Percentiles rank a stretch among this genome's conserved stretches.
phyloP scores from a whole-genome alignment of 2,797 vertebrate genomes.

The Gambelia wislizenii region DNA sequence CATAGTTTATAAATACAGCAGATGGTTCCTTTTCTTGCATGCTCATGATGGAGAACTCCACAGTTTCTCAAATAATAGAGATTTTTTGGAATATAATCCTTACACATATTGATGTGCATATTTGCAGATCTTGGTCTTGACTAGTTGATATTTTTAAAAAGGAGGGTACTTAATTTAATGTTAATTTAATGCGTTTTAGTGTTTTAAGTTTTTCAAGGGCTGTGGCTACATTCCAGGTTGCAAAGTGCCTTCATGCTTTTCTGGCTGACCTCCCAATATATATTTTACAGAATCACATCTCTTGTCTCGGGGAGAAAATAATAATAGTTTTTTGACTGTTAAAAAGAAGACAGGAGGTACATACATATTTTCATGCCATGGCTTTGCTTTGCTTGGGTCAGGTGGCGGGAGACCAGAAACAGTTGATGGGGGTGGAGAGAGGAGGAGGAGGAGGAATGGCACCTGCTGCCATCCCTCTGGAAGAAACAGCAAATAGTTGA shows the following conservation, averaged over 20 bases:
- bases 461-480: slow-evolving; percentile 78
- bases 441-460: slow-evolving; percentile 28
- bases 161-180: slow-evolving; percentile 12
- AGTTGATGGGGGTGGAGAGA: slow-evolving; percentile 54
- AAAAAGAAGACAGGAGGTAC: slow-evolving; percentile 11
- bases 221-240: slow-evolving; percentile 66
- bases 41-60: slow-evolving; percentile 33
- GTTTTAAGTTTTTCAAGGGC: slow-evolving; percentile 48
- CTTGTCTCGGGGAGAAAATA: slow-evolving; percentile 32
- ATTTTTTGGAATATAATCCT: slow-evolving; percentile 47
- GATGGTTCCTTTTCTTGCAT: slow-evolving; percentile 65
- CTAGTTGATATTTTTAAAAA: slow-evolving; percentile 8
- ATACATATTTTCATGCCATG: slow-evolving; percentile 7
- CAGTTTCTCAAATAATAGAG: slow-evolving; percentile 63
- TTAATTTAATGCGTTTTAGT: slow-evolving; percentile 45
- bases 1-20: slow-evolving; percentile 67
- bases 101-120: slow-evolving; percentile 44
- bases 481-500: slow-evolving; percentile 32
- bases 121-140: slow-evolving; percentile 43
- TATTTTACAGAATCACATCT: slow-evolving; percentile 52
- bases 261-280: slow-evolving; percentile 59
- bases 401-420: slow-evolving; percentile 66
- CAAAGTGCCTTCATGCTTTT: slow-evolving; percentile 62
- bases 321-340: slow-evolving; percentile 43
- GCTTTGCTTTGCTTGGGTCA: slow-evolving; percentile 50